These are phyloP conservation scores for Caenorhabditis remanei DNA, from an alignment of 1,140 invertebrate species.

Conservation along the genomic window DNA sequence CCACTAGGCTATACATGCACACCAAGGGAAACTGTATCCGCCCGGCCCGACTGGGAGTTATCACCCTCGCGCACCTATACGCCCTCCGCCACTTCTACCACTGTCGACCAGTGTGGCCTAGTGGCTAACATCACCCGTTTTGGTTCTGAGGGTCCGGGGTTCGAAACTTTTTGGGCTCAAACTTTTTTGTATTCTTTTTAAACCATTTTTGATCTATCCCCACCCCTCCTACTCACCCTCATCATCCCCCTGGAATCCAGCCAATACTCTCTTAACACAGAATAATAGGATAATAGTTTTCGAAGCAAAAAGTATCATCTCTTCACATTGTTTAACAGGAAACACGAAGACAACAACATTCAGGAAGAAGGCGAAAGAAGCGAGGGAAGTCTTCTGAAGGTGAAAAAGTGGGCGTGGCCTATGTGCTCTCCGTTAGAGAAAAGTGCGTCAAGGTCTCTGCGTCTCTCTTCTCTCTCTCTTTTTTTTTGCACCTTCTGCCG, in stretches of 20 bases:
- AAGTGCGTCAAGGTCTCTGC: no score
- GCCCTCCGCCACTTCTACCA: background rate
- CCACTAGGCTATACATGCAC: no score
- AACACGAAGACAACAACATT: constrained; percentile 5
- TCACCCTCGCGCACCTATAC: background rate
- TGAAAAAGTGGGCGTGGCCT: constrained; percentile 42
- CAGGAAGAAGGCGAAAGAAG: background rate
- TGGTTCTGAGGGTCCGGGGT: background rate
- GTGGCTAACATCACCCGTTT: background rate
- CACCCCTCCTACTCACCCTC: background rate
- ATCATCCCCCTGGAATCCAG: constrained; percentile 23
- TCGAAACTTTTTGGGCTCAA: background rate
- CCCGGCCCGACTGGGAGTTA: background rate
- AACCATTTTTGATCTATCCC: background rate
- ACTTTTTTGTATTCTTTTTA: background rate
- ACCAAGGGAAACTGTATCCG: no score
- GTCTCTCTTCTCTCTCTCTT: background rate
- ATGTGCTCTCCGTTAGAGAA: background rate
- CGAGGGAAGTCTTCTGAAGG: constrained; percentile 19
- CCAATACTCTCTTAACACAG: background rate
- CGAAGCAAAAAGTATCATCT: background rate
- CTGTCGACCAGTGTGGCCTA: background rate
- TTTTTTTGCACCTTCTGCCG: background rate
- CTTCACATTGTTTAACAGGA: constrained; percentile 15
- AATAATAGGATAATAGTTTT: background rate